A percentile compares a stretch with the other conserved stretches of the same genome.
Conservation (phyloP, 2,113 vertebrate species). For the Capricornis sumatraensis region DNA sequence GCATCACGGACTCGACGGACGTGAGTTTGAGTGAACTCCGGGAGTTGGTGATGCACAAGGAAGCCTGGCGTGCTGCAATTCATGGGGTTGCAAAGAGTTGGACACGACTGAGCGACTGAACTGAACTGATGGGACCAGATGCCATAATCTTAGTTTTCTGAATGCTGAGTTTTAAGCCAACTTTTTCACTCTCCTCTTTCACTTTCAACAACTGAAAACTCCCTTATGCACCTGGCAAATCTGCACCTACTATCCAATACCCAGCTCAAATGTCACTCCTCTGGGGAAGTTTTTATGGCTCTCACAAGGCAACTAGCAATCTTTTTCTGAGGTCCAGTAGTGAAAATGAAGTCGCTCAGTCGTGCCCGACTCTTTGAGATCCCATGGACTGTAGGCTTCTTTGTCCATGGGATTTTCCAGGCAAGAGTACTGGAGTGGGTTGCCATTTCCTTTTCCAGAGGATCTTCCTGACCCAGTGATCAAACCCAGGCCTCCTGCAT, state of each 20-base stretch:
- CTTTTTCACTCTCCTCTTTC: neutral
- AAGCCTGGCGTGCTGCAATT: fast-evolving
- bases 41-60: no score
- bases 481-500: no score
- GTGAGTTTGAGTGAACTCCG: fast-evolving
- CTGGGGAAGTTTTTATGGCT: neutral
- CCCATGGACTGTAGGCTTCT: neutral
- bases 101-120: fast-evolving
- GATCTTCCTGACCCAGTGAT: no score
- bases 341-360: neutral
- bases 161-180: neutral
- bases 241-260: neutral
- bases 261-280: neutral
- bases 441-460: neutral
- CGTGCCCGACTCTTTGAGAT: fast-evolving
- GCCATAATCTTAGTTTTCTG: neutral
- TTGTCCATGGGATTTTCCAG: neutral
- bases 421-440: neutral
- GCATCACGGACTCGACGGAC: no score
- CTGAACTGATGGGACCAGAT: neutral
- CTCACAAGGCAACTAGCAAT: neutral
- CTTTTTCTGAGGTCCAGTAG: neutral
- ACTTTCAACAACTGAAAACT: neutral
- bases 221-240: neutral
- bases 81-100: fast-evolving